Conservation (phyloP, 2,113 vertebrate species). For the Charina bottae region DNA sequence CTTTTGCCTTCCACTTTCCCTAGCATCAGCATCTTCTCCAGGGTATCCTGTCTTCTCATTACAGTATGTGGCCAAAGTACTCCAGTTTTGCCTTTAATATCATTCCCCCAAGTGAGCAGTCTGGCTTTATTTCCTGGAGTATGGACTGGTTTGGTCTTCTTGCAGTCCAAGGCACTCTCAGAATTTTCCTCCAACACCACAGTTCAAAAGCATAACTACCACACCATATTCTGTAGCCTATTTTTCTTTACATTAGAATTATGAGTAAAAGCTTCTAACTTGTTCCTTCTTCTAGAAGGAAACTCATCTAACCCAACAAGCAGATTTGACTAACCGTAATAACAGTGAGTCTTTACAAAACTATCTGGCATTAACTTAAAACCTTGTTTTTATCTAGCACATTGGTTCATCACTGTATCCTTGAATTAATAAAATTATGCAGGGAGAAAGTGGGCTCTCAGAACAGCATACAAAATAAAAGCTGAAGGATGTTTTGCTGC, state of each 20-base stretch:
- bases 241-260: conserved; percentile 28
- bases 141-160: too few species aligned
- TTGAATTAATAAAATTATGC: conserved; percentile 47
- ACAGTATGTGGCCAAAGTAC: too few species aligned
- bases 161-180: too few species aligned
- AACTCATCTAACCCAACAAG: conserved; percentile 41
- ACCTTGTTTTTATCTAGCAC: conserved; percentile 10
- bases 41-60: too few species aligned
- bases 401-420: conserved; percentile 46
- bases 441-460: conserved; percentile 36
- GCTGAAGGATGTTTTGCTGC: conserved; percentile 21
- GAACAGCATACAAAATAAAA: conserved; percentile 32
- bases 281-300: conserved; percentile 38
- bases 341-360: conserved; percentile 46
- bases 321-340: conserved; percentile 55
- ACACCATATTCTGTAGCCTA: conserved; percentile 20
- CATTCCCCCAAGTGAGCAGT: too few species aligned
- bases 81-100: too few species aligned
- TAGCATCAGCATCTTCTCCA: too few species aligned
- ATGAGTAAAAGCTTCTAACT: conserved; percentile 36
- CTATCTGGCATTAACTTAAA: conserved; percentile 50
- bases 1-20: too few species aligned
- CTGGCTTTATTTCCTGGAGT: too few species aligned
- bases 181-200: too few species aligned
- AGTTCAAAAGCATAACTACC: too few species aligned